phyloP scores from a whole-genome alignment of 1,140 invertebrate species.

The Drosophila ohnishii region DNA sequence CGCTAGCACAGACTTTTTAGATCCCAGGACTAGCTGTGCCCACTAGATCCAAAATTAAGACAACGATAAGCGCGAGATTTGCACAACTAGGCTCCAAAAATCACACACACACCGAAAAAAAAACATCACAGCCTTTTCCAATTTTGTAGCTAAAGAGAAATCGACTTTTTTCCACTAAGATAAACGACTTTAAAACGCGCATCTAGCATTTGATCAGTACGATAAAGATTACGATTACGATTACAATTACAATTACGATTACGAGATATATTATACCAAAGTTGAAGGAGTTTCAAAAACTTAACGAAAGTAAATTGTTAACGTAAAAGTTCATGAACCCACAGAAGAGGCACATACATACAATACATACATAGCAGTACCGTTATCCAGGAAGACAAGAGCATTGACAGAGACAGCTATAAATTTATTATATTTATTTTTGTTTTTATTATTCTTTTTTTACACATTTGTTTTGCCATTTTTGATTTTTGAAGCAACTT shows the following conservation, averaged over 20 bases:
- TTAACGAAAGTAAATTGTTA: slow-evolving; percentile 30
- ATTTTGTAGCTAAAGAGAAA: slow-evolving; percentile 35
- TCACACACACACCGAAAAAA: background rate
- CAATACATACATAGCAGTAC: slow-evolving; percentile 19
- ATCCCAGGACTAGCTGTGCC: background rate
- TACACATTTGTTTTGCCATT: background rate
- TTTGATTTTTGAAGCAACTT: slow-evolving; percentile 1
- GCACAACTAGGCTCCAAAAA: slow-evolving; percentile 6
- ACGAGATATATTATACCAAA: slow-evolving; percentile 61
- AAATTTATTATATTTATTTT: slow-evolving; percentile 19
- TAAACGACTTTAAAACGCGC: slow-evolving; percentile 15
- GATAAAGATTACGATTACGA: slow-evolving; percentile 6
- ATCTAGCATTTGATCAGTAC: slow-evolving; percentile 34
- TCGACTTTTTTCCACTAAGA: slow-evolving; percentile 11
- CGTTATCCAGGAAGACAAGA: slow-evolving; percentile 10
- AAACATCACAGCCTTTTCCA: slow-evolving; percentile 38
- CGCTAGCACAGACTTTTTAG: slow-evolving; percentile 31
- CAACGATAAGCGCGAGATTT: slow-evolving; percentile 22
- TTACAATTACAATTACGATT: slow-evolving; percentile 1
- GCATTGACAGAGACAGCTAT: slow-evolving; percentile 10
- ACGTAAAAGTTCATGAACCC: slow-evolving; percentile 26
- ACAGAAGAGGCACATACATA: slow-evolving; percentile 53
- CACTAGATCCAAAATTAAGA: slow-evolving; percentile 21
- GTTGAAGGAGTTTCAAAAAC: slow-evolving; percentile 64
- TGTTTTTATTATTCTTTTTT: background rate